Evolutionary conservation across 2,113 vertebrate genomes (phyloP).

Genomic region (Hypocryptadius cinnamomeus): DNA sequence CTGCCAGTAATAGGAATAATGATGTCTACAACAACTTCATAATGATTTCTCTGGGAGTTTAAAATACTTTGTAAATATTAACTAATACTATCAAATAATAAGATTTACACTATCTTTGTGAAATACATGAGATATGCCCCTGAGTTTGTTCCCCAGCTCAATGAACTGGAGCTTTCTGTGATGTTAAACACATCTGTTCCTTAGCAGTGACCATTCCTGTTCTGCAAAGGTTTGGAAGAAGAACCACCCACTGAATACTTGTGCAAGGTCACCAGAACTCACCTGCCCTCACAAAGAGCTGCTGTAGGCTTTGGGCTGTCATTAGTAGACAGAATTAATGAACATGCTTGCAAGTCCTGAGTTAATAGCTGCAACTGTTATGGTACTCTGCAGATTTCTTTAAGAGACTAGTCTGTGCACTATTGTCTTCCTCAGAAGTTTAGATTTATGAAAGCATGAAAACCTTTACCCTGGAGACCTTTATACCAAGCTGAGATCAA

Average conservation of each 20-base stretch:
- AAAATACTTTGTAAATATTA: neutral
- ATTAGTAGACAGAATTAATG: neutral
- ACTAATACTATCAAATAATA: neutral
- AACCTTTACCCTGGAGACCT: neutral
- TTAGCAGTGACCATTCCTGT: neutral
- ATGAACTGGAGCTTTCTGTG: neutral
- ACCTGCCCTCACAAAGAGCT: neutral
- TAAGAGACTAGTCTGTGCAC: neutral
- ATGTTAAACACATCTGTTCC: neutral
- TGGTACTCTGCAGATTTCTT: neutral
- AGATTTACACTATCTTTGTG: neutral
- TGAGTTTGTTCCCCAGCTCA: neutral
- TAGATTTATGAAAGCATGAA: neutral
- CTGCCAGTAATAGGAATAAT: neutral
- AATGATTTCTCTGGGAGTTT: neutral
- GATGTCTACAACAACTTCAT: neutral
- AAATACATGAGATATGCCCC: neutral
- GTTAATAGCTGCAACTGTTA: neutral
- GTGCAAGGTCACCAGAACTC: neutral
- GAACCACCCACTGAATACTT: neutral
- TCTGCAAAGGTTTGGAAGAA: neutral
- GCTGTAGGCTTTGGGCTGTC: neutral
- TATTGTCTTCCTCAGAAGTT: neutral
- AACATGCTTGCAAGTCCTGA: neutral
- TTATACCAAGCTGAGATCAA: neutral